Evolutionary conservation across 2,113 vertebrate genomes (phyloP), one percentile per base, ranked within the genome.

Genomic region (Thalassarche chlororhynchos): DNA sequence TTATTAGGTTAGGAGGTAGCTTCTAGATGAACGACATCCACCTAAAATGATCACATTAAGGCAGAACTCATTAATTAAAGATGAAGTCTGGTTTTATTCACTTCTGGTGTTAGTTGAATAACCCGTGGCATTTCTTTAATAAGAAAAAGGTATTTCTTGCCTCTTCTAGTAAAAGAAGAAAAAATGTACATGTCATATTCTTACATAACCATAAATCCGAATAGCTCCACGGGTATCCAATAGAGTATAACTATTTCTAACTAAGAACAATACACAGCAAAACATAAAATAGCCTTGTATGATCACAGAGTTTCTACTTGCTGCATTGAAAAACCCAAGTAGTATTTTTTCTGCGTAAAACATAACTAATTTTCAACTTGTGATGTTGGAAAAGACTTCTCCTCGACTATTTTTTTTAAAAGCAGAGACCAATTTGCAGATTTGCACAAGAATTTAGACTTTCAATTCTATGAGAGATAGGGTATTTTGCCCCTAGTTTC

Each of bases 61-160:
- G 34, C 51, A 96, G 77, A 94, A 40, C 16, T 78, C 70, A 88
- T 96, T 94, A 98, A 93, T 97, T 97, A 96, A 96, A 97, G 57
- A 92, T 85, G 60, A 92, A n/a, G 38, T 88, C 74, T 95, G 70
- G 42, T 94, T 96, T 96, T 89, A 96, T 76, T 89, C 62, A 87
- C 44, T 95, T 95, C 61, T 90, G 64, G 60, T 95, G 47, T 58
- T 89, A 95, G 77, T 36, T 95, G 92, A 96, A 96, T 84, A 97
- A 97, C 64, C 47, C 38, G 17, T 91, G 74, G 55, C 78, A 94
- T 76, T 97, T 96, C 80, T 93, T 58, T 72, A 81, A 80, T 2
- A 55, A 60, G 93, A 89, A 96, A 95, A 94, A 94, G 23, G 17
- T 69, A 81, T 90, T 96, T 89, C 88, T 76, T 87, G 36, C 36